Percentiles rank a stretch among this genome's conserved stretches.
Evolutionary conservation across 2,113 vertebrate species (phyloP).

Genomic region (Callorhinus ursinus): DNA sequence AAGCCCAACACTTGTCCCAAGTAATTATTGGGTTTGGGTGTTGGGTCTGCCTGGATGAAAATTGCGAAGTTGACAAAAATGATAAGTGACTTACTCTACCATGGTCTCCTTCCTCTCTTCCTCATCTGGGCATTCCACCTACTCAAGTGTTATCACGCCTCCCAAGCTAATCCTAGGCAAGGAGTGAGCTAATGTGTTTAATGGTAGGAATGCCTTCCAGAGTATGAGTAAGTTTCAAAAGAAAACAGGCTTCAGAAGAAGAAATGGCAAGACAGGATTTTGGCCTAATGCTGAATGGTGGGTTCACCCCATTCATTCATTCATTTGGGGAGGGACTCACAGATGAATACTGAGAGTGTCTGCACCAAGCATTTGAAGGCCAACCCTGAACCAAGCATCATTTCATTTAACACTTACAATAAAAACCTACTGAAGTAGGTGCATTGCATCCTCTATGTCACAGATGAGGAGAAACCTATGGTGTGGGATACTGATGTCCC

Average conservation of each 20-base stretch:
- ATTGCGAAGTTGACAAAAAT: background rate
- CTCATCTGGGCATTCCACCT: background rate
- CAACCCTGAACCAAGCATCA: background rate
- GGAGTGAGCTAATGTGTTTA: background rate
- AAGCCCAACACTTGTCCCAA: background rate
- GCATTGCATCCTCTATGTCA: background rate
- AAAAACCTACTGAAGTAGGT: background rate
- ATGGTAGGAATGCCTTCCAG: background rate
- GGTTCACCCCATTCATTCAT: no score
- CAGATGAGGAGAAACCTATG: background rate
- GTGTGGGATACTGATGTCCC: no score
- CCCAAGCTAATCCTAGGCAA: background rate
- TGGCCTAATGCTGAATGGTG: background rate
- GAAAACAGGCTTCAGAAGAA: background rate
- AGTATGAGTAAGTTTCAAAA: background rate
- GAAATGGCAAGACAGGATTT: background rate
- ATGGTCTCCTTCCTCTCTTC: background rate
- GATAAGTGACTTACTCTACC: background rate
- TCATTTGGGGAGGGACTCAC: background rate
- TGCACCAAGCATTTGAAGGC: background rate
- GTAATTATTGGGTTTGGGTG: background rate
- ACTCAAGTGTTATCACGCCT: background rate
- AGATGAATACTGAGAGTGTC: background rate
- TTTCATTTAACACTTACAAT: background rate
- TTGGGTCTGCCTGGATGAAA: background rate